Evolutionary conservation across 2,113 vertebrate genomes (phyloP).

Genomic region (Etia nguti): DNA sequence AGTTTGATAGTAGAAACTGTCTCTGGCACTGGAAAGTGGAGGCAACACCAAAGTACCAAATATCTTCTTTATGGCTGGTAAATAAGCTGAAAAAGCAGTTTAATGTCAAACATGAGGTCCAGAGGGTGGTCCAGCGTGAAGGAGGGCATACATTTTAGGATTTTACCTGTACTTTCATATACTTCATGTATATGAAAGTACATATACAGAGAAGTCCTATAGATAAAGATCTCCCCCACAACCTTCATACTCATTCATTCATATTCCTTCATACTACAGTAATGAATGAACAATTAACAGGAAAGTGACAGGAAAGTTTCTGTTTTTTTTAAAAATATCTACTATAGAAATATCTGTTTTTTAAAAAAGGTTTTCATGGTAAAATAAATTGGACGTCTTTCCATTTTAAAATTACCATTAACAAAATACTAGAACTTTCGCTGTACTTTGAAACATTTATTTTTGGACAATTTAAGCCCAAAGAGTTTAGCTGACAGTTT

Average conservation of each 20-base stretch:
- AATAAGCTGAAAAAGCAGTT: not conserved
- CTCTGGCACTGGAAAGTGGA: not conserved
- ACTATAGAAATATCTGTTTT: not conserved
- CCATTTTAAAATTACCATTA: not conserved
- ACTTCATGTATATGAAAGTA: not conserved
- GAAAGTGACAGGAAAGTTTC: not conserved
- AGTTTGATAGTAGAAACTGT: not conserved
- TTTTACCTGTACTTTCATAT: not conserved
- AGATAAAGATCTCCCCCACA: not conserved
- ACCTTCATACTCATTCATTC: not conserved
- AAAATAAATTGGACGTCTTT: not conserved
- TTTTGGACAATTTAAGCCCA: not conserved
- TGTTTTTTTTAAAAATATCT: not conserved
- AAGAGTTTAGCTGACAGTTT: not conserved
- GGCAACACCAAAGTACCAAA: not conserved
- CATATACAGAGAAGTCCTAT: not conserved
- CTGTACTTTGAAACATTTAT: not conserved
- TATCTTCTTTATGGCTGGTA: not conserved
- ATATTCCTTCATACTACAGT: not conserved
- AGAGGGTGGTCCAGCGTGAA: not conserved
- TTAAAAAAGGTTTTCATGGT: fast-evolving
- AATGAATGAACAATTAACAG: not conserved
- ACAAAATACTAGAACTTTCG: not conserved
- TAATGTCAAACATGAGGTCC: not conserved
- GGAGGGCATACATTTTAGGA: not conserved